phyloP scores from a whole-genome alignment of 2,797 vertebrate genomes.

The Periparus ater region DNA sequence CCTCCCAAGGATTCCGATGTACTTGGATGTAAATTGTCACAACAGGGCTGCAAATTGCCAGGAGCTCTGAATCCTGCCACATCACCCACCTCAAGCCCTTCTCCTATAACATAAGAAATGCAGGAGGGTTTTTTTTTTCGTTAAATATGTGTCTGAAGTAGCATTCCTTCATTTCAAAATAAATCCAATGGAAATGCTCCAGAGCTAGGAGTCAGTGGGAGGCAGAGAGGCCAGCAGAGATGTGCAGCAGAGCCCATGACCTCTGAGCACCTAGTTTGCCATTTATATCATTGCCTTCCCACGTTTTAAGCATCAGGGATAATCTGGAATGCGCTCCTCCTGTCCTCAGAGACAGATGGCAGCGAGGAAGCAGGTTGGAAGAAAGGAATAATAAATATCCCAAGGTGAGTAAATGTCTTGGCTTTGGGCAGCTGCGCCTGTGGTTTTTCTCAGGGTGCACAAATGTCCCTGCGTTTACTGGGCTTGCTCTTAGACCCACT shows the following conservation, averaged over 20 bases:
- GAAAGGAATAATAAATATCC: conserved; percentile 55
- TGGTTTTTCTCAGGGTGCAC: conserved; percentile 47
- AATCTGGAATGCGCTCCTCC: conserved; percentile 28
- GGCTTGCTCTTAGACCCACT: background rate
- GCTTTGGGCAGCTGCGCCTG: background rate
- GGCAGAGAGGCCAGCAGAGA: background rate
- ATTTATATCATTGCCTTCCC: background rate
- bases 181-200: background rate
- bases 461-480: conserved; percentile 11
- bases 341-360: conserved; percentile 25
- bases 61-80: background rate
- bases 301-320: background rate
- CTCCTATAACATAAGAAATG: background rate
- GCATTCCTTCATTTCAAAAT: background rate
- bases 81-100: background rate
- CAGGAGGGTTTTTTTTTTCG: background rate
- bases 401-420: conserved; percentile 48
- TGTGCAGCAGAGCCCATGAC: background rate
- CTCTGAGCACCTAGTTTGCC: background rate
- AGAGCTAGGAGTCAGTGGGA: background rate
- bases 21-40: background rate
- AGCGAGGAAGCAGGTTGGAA: conserved; percentile 10
- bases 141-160: background rate
- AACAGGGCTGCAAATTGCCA: background rate
- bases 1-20: accelerated